These are phyloP conservation scores for Daphoenositta chrysoptera DNA, from an alignment of 2,113 vertebrate genomes.

Conservation along the genomic window DNA sequence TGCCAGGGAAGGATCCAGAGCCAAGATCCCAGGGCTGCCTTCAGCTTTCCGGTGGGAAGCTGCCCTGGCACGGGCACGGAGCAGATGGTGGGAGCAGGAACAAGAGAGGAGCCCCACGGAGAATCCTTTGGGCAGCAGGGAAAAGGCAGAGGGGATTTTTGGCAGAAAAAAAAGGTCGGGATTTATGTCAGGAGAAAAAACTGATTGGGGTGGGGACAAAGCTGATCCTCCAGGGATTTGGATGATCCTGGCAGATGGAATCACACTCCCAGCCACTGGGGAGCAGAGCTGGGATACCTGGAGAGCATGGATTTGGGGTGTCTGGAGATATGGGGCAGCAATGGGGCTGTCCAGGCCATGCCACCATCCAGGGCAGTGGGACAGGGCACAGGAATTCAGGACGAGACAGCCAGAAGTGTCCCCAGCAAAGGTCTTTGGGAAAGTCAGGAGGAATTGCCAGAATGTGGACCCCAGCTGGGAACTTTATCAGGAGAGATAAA, in stretches of 20 bases:
- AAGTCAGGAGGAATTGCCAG: not conserved
- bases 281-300: not conserved
- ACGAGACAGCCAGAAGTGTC: not conserved
- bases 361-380: fast-evolving
- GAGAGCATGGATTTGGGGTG: not conserved
- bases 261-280: fast-evolving
- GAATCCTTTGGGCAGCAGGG: not conserved
- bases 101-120: not conserved
- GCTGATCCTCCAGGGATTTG: not conserved
- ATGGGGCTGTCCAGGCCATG: fast-evolving
- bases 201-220: not conserved
- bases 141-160: not conserved
- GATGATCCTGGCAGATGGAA: not conserved
- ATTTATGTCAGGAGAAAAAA: not conserved
- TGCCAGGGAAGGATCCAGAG: not conserved
- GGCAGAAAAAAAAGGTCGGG: not conserved
- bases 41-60: not conserved
- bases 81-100: slow-evolving; percentile 37
- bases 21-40: not conserved
- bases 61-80: not conserved
- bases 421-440: not conserved
- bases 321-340: not conserved
- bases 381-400: too few species aligned
- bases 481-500: not conserved
- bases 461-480: not conserved